Evolutionary conservation across 2,888 invertebrate species (phyloP), one percentile per base, ranked within the genome.

Genomic region (Liopterus haemorrhoidalis): DNA sequence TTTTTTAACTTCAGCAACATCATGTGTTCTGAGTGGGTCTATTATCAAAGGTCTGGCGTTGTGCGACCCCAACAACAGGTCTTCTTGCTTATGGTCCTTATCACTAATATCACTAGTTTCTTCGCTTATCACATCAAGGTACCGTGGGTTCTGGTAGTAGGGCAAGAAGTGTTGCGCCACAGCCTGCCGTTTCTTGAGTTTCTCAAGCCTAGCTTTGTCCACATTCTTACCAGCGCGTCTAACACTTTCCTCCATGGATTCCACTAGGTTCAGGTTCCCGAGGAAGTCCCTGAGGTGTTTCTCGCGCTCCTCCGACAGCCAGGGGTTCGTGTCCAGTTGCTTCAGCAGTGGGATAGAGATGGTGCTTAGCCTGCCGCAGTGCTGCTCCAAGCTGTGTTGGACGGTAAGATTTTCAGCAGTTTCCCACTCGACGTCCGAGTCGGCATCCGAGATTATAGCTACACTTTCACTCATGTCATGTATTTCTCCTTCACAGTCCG

Each of bases 111-210:
- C 80, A 57, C 83, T 83, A 3, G 76, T 77, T 69, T 87, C 87
- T 66, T 87, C 87, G 57, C 81, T 79, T 53, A 87, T 87, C 4
- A 82, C 84, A 59, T 85, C 85, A 58, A 87, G 69, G 52, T 76
- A 81, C 60, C 83, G 74, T 8, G 81, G 79, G 57, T 79, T 77
- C 5, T 78, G 66, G 47, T 70, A 67, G 33, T 73, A 74, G 1
- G 79, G 73, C 42, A 76, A 64, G 52, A 75, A 76, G 57, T 78
- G 75, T 41, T 72, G 66, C 52, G 75, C 76, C 18, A 77, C 56
- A 18, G 73, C 72, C 5, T 70, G 71, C 3, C 75, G 72, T 53
- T 75, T 78, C 51, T 71, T 71, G 8, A 68, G 68, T 43, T 74
- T 71, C n/a, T n/a, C n/a, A n/a, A n/a, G n/a, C 35, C 70, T 64